Percentiles rank a stretch among this genome's conserved stretches.
These are phyloP conservation scores for Ataeniobius toweri DNA, from an alignment of 2,797 vertebrate genomes.

Conservation along the genomic window DNA sequence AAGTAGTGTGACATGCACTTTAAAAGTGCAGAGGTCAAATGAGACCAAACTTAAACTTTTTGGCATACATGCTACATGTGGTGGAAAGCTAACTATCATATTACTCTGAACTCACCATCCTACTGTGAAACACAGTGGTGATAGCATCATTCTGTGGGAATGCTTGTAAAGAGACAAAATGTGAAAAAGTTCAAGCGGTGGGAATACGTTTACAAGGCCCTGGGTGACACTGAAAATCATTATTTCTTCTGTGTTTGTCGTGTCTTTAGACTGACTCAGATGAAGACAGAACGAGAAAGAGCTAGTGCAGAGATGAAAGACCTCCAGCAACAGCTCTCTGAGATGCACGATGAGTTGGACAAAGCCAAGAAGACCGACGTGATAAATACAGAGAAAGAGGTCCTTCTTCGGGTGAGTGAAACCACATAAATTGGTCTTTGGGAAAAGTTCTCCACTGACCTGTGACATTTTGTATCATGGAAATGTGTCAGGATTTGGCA, in stretches of 20 bases:
- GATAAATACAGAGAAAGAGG: conserved; percentile 83
- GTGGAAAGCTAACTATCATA: not conserved
- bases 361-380: conserved; percentile 78
- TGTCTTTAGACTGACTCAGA: conserved; percentile 84
- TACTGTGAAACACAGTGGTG: not conserved
- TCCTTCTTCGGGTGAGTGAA: conserved; percentile 86
- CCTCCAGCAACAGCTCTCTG: conserved; percentile 95
- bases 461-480: conserved; percentile 4
- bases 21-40: not conserved
- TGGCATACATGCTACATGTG: not conserved
- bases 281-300: conserved; percentile 89
- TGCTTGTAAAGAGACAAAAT: not conserved
- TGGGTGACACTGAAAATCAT: not conserved
- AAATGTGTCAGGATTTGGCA: conserved; percentile 81
- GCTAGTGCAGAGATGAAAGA: conserved; percentile 90
- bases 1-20: no score
- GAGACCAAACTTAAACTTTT: not conserved
- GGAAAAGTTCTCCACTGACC: not conserved
- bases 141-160: not conserved
- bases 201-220: not conserved
- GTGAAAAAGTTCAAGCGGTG: not conserved
- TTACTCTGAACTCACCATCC: no score
- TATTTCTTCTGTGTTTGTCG: not conserved
- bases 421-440: not conserved
- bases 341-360: conserved; percentile 97